Conservation (phyloP, 2,888 invertebrate species). For the Chrysolina americana region DNA sequence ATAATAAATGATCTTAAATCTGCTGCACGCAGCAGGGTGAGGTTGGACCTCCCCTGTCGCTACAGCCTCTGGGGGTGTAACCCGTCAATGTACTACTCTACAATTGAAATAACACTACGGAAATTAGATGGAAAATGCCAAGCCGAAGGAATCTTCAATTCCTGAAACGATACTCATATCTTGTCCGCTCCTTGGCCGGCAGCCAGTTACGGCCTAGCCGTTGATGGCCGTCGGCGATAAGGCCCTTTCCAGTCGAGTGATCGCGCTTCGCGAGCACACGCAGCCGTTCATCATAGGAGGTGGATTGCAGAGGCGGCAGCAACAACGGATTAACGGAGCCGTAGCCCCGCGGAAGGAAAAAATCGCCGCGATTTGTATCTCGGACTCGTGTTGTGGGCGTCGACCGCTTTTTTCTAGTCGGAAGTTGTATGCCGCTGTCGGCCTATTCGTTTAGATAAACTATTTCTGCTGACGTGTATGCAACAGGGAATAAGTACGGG, state of each 20-base stretch:
- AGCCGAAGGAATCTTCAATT: conserved; percentile 10
- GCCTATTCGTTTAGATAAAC: conserved; percentile 10
- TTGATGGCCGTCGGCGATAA: conserved; percentile 56
- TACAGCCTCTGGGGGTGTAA: too few relatives aligned
- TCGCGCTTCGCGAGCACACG: conserved; percentile 53
- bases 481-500: neutral
- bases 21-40: too few relatives aligned
- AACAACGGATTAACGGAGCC: conserved; percentile 27
- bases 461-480: neutral
- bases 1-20: too few relatives aligned
- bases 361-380: conserved; percentile 14
- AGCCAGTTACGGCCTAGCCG: conserved; percentile 51
- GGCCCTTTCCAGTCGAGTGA: conserved; percentile 58
- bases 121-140: conserved; percentile 4
- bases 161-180: conserved; percentile 20
- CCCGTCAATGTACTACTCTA: neutral
- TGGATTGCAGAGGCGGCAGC: conserved; percentile 28
- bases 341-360: conserved; percentile 8
- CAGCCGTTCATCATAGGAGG: conserved; percentile 52
- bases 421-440: conserved; percentile 7
- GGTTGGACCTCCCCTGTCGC: too few relatives aligned
- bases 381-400: conserved; percentile 28
- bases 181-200: conserved; percentile 57
- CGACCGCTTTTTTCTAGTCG: conserved; percentile 25
- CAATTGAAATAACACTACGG: conserved; percentile 1